A percentile compares a stretch with the other conserved stretches of the same genome.
phyloP scores from a whole-genome alignment of 2,797 vertebrate species.

The Sebastolobus altivelis region DNA sequence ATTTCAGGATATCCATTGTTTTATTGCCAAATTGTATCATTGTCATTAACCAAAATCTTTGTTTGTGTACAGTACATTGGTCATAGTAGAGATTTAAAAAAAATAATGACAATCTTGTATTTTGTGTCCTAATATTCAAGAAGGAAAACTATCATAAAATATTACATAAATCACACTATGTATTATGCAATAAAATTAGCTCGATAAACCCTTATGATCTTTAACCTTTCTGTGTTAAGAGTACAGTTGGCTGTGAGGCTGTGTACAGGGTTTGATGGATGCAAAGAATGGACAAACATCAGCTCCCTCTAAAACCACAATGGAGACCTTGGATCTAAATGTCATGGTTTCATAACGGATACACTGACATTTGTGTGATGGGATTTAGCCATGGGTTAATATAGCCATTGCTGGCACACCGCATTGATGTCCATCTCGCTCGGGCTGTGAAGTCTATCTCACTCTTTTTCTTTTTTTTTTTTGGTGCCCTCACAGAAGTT shows the following conservation, averaged over 20 bases:
- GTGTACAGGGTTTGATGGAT: slow-evolving; percentile 75
- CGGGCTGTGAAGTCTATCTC: slow-evolving; percentile 82
- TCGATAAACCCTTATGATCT: slow-evolving; percentile 62
- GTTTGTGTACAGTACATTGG: background rate
- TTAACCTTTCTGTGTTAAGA: slow-evolving; percentile 72
- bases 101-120: background rate
- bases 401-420: slow-evolving; percentile 80
- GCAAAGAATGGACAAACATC: slow-evolving; percentile 83
- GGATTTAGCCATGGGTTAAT: slow-evolving; percentile 88
- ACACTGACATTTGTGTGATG: slow-evolving; percentile 90
- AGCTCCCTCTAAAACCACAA: slow-evolving; percentile 85
- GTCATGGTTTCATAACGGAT: slow-evolving; percentile 90
- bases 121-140: background rate
- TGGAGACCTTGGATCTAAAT: slow-evolving; percentile 88
- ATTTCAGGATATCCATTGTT: background rate
- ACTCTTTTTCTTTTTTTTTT: slow-evolving; percentile 55
- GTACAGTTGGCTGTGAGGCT: slow-evolving; percentile 63
- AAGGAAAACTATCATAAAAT: background rate
- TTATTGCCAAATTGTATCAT: background rate
- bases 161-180: slow-evolving; percentile 5
- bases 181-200: slow-evolving; percentile 62
- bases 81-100: background rate
- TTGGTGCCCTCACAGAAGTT: slow-evolving; percentile 75
- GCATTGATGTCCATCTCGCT: slow-evolving; percentile 85
- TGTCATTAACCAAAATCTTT: background rate